Evolutionary conservation across 2,797 vertebrate genomes (phyloP).

Genomic region (Sebastes variabilis): DNA sequence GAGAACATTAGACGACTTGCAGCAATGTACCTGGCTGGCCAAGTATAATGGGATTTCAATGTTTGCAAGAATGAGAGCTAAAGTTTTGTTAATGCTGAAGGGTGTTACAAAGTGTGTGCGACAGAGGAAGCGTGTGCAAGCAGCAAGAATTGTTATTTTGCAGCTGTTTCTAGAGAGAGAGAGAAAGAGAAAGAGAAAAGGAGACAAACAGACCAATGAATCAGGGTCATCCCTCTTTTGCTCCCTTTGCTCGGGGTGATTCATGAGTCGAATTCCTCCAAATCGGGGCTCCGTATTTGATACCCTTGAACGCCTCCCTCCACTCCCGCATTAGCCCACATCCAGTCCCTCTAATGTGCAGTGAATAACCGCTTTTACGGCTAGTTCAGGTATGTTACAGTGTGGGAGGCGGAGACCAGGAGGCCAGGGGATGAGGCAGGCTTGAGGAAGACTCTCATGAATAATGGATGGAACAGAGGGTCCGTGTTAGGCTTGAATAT

Average conservation of each 20-base stretch:
- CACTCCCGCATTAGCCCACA: constrained; percentile 35
- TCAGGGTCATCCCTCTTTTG: constrained; percentile 48
- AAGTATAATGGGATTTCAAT: constrained; percentile 1
- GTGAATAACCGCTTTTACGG: constrained; percentile 57
- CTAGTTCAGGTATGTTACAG: constrained; percentile 56
- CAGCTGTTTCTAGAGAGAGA: constrained; percentile 11
- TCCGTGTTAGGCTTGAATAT: constrained; percentile 68
- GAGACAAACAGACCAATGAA: constrained; percentile 40
- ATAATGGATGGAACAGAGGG: constrained; percentile 71
- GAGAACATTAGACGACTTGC: not conserved
- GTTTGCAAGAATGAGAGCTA: not conserved
- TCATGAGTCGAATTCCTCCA: constrained; percentile 48
- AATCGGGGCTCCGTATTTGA: constrained; percentile 49
- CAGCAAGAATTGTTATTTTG: constrained; percentile 10
- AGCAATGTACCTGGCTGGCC: not conserved
- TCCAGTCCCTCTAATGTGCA: constrained; percentile 58
- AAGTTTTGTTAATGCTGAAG: not conserved
- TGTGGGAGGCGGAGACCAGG: constrained; percentile 43
- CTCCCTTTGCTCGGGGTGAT: constrained; percentile 40
- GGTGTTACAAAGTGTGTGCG: constrained; percentile 8
- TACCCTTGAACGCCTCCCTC: constrained; percentile 26
- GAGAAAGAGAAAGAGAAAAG: not conserved
- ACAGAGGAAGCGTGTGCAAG: not conserved
- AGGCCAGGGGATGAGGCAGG: constrained; percentile 45
- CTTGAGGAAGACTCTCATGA: constrained; percentile 58